Conservation (phyloP, 2,888 invertebrate genomes). For the Thalpophila matura region DNA sequence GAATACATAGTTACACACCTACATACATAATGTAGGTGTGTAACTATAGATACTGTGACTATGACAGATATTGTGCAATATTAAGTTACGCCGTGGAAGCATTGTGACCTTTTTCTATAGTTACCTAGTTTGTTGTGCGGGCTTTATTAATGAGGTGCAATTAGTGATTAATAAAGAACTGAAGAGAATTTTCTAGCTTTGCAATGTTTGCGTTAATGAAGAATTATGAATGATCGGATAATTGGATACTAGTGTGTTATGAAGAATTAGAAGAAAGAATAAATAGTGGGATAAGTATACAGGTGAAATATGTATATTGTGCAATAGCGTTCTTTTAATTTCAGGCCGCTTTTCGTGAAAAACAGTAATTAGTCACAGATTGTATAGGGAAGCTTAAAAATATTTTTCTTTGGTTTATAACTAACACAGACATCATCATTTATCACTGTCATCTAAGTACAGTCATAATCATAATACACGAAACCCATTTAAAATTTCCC, state of each 20-base stretch:
- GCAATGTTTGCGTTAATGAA: conserved; percentile 13
- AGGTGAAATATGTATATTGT: conserved; percentile 17
- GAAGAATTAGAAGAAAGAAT: conserved; percentile 35
- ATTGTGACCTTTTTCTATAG: conserved; percentile 46
- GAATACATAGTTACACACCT: conserved; percentile 36
- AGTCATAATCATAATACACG: background rate
- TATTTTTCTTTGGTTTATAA: no score
- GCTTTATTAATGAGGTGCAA: conserved; percentile 23
- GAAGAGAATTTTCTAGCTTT: conserved; percentile 17
- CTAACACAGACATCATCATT: no score
- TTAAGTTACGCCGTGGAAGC: conserved; percentile 34
- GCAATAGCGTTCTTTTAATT: conserved; percentile 8
- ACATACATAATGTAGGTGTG: conserved; percentile 25
- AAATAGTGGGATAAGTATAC: conserved; percentile 16
- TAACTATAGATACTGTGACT: no score
- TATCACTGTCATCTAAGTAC: no score
- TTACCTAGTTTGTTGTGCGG: conserved; percentile 22
- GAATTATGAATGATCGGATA: conserved; percentile 18
- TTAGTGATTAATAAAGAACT: conserved; percentile 17
- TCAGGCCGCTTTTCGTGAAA: conserved; percentile 8
- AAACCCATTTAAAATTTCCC: conserved; percentile 1
- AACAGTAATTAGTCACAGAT: no score
- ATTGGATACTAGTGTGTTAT: conserved; percentile 14
- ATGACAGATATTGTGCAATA: conserved; percentile 44
- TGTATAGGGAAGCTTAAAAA: no score